A percentile compares a stretch with the other conserved stretches of the same genome.
Evolutionary conservation across 2,113 vertebrate genomes (phyloP).

Genomic region (Zapornia atra): DNA sequence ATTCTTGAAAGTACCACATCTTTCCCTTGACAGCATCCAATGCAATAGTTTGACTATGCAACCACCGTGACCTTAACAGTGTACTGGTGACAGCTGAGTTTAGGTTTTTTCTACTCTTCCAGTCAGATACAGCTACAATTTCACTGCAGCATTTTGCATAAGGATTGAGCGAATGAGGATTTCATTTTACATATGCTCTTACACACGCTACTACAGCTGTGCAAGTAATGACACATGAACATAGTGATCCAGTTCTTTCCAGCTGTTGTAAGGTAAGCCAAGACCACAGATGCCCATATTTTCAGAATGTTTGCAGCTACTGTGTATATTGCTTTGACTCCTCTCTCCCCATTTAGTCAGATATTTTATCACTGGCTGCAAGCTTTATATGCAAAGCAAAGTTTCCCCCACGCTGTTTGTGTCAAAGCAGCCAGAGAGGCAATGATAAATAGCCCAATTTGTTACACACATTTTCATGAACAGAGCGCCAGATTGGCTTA

Average conservation of each 20-base stretch:
- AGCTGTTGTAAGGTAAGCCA: neutral
- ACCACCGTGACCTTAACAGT: neutral
- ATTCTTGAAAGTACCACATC: neutral
- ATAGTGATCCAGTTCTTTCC: neutral
- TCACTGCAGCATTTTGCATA: neutral
- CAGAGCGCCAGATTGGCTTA: neutral
- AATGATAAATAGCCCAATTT: neutral
- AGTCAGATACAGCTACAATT: neutral
- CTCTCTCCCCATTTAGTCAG: neutral
- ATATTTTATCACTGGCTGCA: neutral
- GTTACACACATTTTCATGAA: neutral
- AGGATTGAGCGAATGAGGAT: neutral
- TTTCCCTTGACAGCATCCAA: neutral
- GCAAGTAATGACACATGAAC: neutral
- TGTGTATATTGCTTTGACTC: neutral
- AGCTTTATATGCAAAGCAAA: neutral
- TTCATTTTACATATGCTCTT: neutral
- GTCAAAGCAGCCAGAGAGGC: neutral
- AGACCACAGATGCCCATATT: neutral
- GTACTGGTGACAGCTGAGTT: neutral
- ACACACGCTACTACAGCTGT: neutral
- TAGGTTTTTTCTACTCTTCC: neutral
- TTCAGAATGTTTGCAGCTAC: neutral
- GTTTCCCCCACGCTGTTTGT: neutral
- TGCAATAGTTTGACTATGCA: neutral